Evolutionary conservation across 2,113 vertebrate genomes (phyloP).

Genomic region (Toxostoma redivivum): DNA sequence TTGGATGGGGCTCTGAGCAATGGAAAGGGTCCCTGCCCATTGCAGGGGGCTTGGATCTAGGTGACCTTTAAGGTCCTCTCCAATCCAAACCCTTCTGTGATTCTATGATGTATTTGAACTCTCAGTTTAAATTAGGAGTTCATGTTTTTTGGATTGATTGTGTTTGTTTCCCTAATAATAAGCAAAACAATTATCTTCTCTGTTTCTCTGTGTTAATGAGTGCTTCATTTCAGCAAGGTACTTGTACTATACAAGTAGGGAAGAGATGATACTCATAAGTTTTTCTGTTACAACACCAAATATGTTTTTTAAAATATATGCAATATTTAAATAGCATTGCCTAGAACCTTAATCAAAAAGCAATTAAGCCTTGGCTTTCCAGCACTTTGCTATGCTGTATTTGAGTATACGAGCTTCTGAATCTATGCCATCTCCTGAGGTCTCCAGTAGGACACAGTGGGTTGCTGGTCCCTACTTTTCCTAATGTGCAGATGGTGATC

Average conservation of each 20-base stretch:
- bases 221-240: neutral
- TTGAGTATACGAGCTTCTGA: neutral
- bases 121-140: neutral
- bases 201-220: neutral
- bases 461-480: neutral
- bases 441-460: neutral
- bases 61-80: neutral
- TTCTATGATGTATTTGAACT: neutral
- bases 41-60: neutral
- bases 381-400: fast-evolving
- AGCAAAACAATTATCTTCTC: neutral
- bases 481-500: neutral
- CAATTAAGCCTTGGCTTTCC: neutral
- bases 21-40: neutral
- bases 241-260: neutral
- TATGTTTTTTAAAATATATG: neutral
- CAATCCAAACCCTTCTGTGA: neutral
- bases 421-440: neutral
- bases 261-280: neutral
- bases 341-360: neutral
- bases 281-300: neutral
- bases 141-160: neutral
- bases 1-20: neutral
- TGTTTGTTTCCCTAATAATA: neutral
- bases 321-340: neutral